Evolutionary conservation across 2,888 invertebrate genomes (phyloP).

Genomic region (Halocaridina rubra): DNA sequence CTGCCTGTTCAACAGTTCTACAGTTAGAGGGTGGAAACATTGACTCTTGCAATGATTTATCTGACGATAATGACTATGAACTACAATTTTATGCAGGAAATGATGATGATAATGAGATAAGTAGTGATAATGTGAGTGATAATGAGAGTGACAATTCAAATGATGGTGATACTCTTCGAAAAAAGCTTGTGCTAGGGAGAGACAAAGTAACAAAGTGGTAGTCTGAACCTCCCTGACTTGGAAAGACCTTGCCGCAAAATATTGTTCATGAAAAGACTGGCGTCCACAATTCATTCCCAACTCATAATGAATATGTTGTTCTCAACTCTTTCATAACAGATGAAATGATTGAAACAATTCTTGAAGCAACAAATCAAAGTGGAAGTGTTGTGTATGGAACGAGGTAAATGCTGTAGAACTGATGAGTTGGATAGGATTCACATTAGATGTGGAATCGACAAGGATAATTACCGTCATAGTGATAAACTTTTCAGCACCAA

Average conservation of each 20-base stretch:
- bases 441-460: constrained; percentile 13
- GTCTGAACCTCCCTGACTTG: not conserved
- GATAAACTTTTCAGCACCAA: not conserved
- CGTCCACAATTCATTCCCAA: not conserved
- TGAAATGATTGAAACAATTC: not conserved
- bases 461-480: not conserved
- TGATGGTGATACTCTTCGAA: not conserved
- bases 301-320: not conserved
- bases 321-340: not conserved
- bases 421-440: constrained; percentile 18
- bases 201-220: not conserved
- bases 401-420: not conserved
- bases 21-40: not conserved
- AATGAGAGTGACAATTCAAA: not conserved
- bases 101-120: not conserved
- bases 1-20: no score
- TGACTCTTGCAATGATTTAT: not conserved
- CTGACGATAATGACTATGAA: not conserved
- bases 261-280: not conserved
- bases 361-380: not conserved
- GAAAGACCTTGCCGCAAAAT: not conserved
- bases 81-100: no score
- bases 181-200: not conserved
- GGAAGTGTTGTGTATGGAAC: not conserved
- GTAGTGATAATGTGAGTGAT: not conserved